phyloP scores from a whole-genome alignment of 2,113 vertebrate genomes.

The Tichodroma muraria region DNA sequence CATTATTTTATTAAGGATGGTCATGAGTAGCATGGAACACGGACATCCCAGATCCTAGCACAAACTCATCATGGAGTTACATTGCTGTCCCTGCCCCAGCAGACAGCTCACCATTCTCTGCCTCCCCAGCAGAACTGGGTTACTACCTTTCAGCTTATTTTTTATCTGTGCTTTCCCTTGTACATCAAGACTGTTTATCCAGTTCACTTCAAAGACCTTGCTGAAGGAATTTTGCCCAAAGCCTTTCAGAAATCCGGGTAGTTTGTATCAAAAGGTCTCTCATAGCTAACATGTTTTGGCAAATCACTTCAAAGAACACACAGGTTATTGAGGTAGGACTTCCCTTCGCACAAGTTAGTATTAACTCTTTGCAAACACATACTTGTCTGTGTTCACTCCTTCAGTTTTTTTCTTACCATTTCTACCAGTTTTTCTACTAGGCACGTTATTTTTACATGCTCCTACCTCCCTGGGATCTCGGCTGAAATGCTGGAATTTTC shows the following conservation, averaged over 20 bases:
- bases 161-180: background rate
- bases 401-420: background rate
- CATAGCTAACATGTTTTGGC: background rate
- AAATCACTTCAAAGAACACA: background rate
- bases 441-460: background rate
- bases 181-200: background rate
- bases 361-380: background rate
- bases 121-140: accelerated
- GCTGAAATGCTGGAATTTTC: background rate
- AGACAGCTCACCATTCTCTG: background rate
- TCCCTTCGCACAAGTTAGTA: background rate
- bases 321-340: background rate
- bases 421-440: background rate
- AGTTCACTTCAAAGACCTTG: background rate
- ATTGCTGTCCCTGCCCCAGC: background rate
- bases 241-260: background rate
- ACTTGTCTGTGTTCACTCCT: background rate
- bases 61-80: background rate
- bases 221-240: background rate
- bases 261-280: background rate
- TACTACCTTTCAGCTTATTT: background rate
- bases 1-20: background rate
- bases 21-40: background rate
- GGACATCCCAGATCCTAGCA: background rate
- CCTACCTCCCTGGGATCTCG: accelerated